Conservation (phyloP, 37 sponge, comb jelly and placozoan species). For the Chondrilla cf. caribensis region DNA sequence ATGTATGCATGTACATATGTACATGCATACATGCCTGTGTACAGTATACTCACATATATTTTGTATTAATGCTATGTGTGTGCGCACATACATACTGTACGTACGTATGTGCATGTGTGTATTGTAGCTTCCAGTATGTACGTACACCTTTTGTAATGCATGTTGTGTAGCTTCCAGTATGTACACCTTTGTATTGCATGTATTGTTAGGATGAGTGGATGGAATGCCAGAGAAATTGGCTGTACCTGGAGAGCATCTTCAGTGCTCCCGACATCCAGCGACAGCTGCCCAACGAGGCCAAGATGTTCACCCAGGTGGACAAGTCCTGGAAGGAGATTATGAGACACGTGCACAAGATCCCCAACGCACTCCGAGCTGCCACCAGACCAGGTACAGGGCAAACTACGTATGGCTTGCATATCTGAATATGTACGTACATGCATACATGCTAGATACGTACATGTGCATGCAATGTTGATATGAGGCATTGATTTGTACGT, state of each 20-base stretch:
- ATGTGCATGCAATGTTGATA: not conserved
- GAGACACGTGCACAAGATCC: conserved; percentile 78
- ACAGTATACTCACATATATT: no score
- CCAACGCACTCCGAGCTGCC: conserved; percentile 80
- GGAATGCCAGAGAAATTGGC: conserved; percentile 95
- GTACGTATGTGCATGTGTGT: no score
- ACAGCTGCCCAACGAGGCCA: conserved; percentile 97
- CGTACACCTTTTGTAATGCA: no score
- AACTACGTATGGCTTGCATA: no score
- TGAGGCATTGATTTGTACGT: not conserved
- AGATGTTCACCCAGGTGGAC: conserved; percentile 94
- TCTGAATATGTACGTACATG: no score
- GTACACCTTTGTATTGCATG: not conserved
- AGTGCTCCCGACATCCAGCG: conserved; percentile 98
- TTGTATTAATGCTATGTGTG: no score
- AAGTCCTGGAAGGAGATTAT: conserved; percentile 99
- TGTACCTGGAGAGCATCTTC: conserved; percentile 98
- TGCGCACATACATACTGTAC: no score
- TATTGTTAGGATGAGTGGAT: conserved; percentile 86
- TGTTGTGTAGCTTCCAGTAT: no score
- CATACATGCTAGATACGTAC: not conserved
- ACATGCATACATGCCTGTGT: no score
- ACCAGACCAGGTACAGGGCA: conserved; percentile 73
- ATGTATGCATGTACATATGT: no score
- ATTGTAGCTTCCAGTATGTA: no score